phyloP scores from a whole-genome alignment of 1,140 invertebrate species.

The Sitophilus oryzae region DNA sequence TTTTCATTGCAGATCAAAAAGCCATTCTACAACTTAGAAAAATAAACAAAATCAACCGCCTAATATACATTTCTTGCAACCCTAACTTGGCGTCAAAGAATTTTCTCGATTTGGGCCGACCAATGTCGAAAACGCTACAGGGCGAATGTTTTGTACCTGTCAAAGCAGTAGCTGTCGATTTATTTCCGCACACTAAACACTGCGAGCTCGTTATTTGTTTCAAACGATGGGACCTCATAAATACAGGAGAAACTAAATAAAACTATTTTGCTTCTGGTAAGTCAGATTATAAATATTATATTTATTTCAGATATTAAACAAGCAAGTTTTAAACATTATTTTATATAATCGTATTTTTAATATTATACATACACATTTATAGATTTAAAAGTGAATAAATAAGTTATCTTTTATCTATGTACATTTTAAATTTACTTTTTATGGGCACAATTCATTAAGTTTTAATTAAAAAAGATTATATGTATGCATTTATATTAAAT shows the following conservation, averaged over 20 bases:
- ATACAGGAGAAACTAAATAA: slow-evolving; percentile 2
- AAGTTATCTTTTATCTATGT: not conserved
- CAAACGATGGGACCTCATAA: slow-evolving; percentile 50
- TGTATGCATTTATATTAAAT: slow-evolving; percentile 3
- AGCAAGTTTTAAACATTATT: too few species aligned
- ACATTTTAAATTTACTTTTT: not conserved
- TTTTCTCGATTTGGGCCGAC: slow-evolving; percentile 79
- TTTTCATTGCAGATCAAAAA: slow-evolving; percentile 62
- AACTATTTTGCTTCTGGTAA: too few species aligned
- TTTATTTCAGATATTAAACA: too few species aligned
- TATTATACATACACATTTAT: too few species aligned
- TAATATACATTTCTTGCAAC: slow-evolving; percentile 92
- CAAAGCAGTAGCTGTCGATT: slow-evolving; percentile 80
- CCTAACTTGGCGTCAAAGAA: slow-evolving; percentile 78
- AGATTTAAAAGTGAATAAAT: not conserved
- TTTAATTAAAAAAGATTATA: not conserved
- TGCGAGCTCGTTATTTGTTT: slow-evolving; percentile 83
- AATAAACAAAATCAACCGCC: slow-evolving; percentile 63
- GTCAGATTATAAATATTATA: too few species aligned
- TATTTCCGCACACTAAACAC: slow-evolving; percentile 91
- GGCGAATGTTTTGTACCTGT: slow-evolving; percentile 77
- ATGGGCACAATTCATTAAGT: not conserved
- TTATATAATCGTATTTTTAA: too few species aligned
- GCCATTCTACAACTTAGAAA: slow-evolving; percentile 73
- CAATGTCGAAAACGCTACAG: slow-evolving; percentile 72